Evolutionary conservation across 2,113 vertebrate species (phyloP).

Genomic region (Bucco capensis): DNA sequence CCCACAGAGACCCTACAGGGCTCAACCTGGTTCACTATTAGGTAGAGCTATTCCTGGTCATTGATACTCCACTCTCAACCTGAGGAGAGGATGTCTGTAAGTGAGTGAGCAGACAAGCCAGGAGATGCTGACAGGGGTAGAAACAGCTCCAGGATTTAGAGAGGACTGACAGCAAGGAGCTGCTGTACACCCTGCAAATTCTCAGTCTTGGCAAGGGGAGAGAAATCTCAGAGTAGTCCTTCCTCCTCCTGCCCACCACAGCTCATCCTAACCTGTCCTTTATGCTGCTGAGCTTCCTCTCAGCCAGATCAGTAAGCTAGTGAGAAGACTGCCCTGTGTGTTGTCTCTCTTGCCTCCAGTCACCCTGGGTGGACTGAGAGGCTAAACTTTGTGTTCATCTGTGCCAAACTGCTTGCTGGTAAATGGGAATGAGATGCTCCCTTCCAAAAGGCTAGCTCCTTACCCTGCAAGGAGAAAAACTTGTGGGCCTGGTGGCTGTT

Average conservation of each 20-base stretch:
- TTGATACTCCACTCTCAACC: not conserved
- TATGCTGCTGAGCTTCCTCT: not conserved
- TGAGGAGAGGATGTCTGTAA: not conserved
- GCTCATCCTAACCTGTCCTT: not conserved
- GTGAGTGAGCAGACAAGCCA: not conserved
- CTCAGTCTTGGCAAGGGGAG: not conserved
- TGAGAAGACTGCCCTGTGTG: not conserved
- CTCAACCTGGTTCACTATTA: accelerated
- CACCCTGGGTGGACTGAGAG: not conserved
- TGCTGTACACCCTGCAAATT: not conserved
- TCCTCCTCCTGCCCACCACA: not conserved
- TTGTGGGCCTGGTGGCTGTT: not conserved
- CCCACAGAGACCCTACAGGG: accelerated
- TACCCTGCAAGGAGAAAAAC: not conserved
- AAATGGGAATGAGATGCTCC: not conserved
- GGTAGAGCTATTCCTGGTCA: not conserved
- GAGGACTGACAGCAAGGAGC: not conserved
- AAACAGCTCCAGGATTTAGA: not conserved
- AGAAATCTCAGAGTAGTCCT: not conserved
- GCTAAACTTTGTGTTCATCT: not conserved
- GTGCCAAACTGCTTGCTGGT: not conserved
- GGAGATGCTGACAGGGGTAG: not conserved
- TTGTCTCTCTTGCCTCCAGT: not conserved
- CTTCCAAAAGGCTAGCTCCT: not conserved
- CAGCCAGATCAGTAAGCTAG: not conserved